Conservation (phyloP, 2,888 invertebrate species). For the Aplocera efformata region DNA sequence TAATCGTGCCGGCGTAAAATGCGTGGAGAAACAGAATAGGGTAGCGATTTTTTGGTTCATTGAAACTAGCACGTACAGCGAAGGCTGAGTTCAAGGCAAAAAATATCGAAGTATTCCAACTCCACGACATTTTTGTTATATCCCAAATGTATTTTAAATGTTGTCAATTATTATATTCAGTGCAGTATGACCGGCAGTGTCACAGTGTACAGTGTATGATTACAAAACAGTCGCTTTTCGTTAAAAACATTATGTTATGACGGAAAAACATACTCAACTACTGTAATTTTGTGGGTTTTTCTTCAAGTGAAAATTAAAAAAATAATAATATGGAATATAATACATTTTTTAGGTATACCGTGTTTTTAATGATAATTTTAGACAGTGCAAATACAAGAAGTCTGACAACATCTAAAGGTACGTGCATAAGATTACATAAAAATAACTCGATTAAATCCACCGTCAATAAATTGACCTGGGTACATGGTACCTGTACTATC, state of each 20-base stretch:
- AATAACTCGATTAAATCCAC: too few species aligned
- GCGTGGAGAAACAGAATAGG: constrained; percentile 19
- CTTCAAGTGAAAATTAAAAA: not conserved
- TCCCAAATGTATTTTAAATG: constrained; percentile 62
- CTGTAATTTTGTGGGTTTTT: too few species aligned
- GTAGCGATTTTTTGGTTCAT: constrained; percentile 14
- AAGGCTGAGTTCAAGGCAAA: constrained; percentile 46
- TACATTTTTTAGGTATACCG: constrained; percentile 3
- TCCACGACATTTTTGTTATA: constrained; percentile 48
- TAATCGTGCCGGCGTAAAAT: constrained; percentile 15
- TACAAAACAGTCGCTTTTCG: not conserved
- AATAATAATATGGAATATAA: constrained; percentile 9
- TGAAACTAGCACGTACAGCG: constrained; percentile 24
- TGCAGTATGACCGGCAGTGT: constrained; percentile 45
- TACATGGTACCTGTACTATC: too few species aligned
- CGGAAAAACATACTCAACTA: too few species aligned
- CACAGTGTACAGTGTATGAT: constrained; percentile 28
- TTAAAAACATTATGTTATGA: not conserved
- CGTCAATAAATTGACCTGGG: too few species aligned
- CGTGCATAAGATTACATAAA: too few species aligned
- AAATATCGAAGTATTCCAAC: constrained; percentile 35
- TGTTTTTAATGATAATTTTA: constrained; percentile 14
- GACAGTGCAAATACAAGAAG: constrained; percentile 13
- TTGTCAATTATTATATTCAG: constrained; percentile 48
- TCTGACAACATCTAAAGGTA: constrained; percentile 10